A percentile compares a stretch with the other conserved stretches of the same genome.
phyloP scores from a whole-genome alignment of 2,113 vertebrate species.

The Semicossyphus pulcher region DNA sequence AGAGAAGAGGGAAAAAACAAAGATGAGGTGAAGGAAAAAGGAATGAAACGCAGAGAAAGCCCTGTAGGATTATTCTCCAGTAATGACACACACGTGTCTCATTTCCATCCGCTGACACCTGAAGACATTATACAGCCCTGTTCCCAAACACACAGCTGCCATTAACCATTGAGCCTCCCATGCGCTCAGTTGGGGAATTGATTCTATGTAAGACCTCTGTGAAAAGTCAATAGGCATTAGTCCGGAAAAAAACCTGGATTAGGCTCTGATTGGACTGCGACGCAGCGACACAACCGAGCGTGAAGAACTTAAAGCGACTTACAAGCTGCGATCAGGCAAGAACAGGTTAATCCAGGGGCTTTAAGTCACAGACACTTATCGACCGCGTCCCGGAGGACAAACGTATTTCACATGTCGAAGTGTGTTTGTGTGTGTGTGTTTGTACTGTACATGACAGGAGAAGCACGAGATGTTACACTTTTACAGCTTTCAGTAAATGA shows the following conservation, averaged over 20 bases:
- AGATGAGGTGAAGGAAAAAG: neutral
- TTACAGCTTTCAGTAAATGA: slow-evolving; percentile 17
- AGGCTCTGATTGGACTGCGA: slow-evolving; percentile 51
- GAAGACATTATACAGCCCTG: slow-evolving; percentile 25
- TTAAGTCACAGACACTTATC: slow-evolving; percentile 34
- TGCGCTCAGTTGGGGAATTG: slow-evolving; percentile 46
- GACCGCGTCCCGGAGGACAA: slow-evolving; percentile 52
- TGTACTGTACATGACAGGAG: neutral
- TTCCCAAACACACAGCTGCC: slow-evolving; percentile 17
- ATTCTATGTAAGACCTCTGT: slow-evolving; percentile 64
- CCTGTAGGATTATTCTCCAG: slow-evolving; percentile 3
- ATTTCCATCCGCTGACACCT: slow-evolving; percentile 45
- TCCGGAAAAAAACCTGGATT: slow-evolving; percentile 47
- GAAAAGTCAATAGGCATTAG: slow-evolving; percentile 71
- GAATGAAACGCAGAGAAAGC: neutral
- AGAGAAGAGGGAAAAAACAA: neutral
- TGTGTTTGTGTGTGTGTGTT: slow-evolving; percentile 3
- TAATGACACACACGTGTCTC: slow-evolving; percentile 23
- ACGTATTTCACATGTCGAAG: slow-evolving; percentile 27
- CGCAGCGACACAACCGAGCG: slow-evolving; percentile 1
- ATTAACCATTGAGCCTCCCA: slow-evolving; percentile 48
- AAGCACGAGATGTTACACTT: neutral
- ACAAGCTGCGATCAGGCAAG: slow-evolving; percentile 23
- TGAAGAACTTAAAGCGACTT: slow-evolving; percentile 52
- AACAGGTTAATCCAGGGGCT: slow-evolving; percentile 52